These are phyloP conservation scores for Anticlea derivata DNA, from an alignment of 2,888 invertebrate genomes.

Conservation along the genomic window DNA sequence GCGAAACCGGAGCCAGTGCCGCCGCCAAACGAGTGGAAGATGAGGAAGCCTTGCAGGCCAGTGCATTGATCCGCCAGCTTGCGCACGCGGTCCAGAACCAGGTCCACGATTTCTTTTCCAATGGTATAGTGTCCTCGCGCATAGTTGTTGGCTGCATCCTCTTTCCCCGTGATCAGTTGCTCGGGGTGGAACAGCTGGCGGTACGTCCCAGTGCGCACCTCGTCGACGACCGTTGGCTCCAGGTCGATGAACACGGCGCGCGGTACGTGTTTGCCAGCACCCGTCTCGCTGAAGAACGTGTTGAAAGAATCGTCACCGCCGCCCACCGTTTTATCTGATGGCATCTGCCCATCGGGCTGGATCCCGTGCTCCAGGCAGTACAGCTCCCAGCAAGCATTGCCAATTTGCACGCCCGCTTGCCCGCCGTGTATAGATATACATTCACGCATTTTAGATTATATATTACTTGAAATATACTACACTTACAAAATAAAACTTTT, in stretches of 20 bases:
- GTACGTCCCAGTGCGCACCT: slow-evolving; percentile 97
- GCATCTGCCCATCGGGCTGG: slow-evolving; percentile 94
- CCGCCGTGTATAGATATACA: slow-evolving; percentile 78
- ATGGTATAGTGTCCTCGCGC: slow-evolving; percentile 98
- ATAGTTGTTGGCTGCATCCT: slow-evolving; percentile 98
- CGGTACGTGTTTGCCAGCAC: slow-evolving; percentile 97
- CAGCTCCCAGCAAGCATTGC: slow-evolving; percentile 94
- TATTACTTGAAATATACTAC: slow-evolving; percentile 45
- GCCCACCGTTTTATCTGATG: slow-evolving; percentile 90
- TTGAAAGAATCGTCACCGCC: slow-evolving; percentile 97
- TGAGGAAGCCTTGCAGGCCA: slow-evolving; percentile 94
- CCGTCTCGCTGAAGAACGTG: slow-evolving; percentile 96
- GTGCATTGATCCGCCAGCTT: slow-evolving; percentile 96
- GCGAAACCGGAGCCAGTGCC: slow-evolving; percentile 98
- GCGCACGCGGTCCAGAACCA: slow-evolving; percentile 93
- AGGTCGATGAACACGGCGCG: slow-evolving; percentile 97
- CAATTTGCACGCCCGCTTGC: slow-evolving; percentile 90
- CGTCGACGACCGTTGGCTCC: slow-evolving; percentile 97
- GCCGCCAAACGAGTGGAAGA: slow-evolving; percentile 97
- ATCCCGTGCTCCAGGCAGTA: slow-evolving; percentile 93
- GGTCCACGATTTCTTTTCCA: slow-evolving; percentile 96
- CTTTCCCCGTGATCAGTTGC: slow-evolving; percentile 97
- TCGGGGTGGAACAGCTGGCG: slow-evolving; percentile 98
- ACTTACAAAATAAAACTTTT: slow-evolving; percentile 59
- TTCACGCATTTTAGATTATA: slow-evolving; percentile 66